phyloP scores from a whole-genome alignment of 2,888 invertebrate species.

The Polia nebulosa region DNA sequence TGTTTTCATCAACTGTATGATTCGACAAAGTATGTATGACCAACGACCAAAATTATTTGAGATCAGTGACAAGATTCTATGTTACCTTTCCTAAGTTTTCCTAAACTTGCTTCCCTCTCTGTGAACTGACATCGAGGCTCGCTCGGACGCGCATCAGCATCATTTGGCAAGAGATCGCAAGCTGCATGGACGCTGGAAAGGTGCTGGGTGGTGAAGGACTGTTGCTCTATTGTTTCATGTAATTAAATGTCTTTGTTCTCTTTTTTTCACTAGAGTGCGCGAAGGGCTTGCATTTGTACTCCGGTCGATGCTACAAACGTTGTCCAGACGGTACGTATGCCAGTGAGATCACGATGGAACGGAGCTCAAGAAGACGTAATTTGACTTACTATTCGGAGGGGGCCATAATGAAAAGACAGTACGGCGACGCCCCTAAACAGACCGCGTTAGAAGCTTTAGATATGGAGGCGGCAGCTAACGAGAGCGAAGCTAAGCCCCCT shows the following conservation, averaged over 20 bases:
- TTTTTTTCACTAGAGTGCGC: conserved; percentile 92
- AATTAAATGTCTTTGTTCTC: conserved; percentile 84
- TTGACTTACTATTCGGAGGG: conserved; percentile 80
- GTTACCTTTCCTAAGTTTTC: conserved; percentile 73
- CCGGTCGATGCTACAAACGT: conserved; percentile 90
- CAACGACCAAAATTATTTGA: conserved; percentile 87
- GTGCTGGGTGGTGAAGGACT: conserved; percentile 87
- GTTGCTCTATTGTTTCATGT: conserved; percentile 74
- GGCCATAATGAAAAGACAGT: conserved; percentile 79
- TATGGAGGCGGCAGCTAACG: conserved; percentile 77
- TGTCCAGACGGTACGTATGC: conserved; percentile 91
- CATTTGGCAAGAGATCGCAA: conserved; percentile 81
- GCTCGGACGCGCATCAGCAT: conserved; percentile 80
- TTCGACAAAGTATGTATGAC: conserved; percentile 56
- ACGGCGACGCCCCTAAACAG: conserved; percentile 64
- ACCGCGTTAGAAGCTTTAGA: conserved; percentile 82
- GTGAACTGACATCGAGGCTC: conserved; percentile 77
- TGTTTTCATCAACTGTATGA: conserved; percentile 61
- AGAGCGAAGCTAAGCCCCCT: conserved; percentile 72
- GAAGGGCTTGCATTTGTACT: conserved; percentile 91
- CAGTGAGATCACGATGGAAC: conserved; percentile 82
- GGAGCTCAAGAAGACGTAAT: conserved; percentile 85
- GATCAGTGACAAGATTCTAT: conserved; percentile 90
- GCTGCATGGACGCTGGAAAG: conserved; percentile 88
- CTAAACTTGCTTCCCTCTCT: conserved; percentile 72